A percentile compares a stretch with the other conserved stretches of the same genome.
These are phyloP conservation scores for Brachylomia viminalis DNA, from an alignment of 2,888 invertebrate genomes.

Conservation along the genomic window DNA sequence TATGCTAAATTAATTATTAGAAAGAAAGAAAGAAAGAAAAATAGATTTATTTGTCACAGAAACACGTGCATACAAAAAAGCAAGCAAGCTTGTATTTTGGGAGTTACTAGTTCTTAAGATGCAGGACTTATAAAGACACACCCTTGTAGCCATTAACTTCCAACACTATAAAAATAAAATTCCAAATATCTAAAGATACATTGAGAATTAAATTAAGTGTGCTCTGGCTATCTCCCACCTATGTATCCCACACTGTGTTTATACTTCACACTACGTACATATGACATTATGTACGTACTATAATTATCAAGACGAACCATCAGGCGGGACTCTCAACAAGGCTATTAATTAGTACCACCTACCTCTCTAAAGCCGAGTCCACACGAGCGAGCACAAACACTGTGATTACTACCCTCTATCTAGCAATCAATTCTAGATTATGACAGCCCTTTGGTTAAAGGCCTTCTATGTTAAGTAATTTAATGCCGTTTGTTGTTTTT, in stretches of 20 bases:
- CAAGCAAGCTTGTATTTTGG: background rate
- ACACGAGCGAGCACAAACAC: slow-evolving; percentile 43
- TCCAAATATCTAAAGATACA: background rate
- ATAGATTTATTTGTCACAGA: too few relatives aligned
- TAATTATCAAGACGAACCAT: slow-evolving; percentile 66
- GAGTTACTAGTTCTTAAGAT: background rate
- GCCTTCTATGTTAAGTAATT: background rate
- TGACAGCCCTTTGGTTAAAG: background rate
- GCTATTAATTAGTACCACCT: slow-evolving; percentile 67
- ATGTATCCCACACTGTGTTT: background rate
- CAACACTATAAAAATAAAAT: background rate
- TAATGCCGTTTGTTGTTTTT: background rate
- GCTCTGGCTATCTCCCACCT: background rate
- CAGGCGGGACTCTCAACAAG: slow-evolving; percentile 63
- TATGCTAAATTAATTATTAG: too few relatives aligned
- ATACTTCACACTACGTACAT: slow-evolving; percentile 20
- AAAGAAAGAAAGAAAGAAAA: too few relatives aligned
- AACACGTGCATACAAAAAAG: too few relatives aligned
- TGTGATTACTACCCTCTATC: slow-evolving; percentile 33
- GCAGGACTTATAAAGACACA: background rate
- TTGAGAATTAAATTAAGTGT: background rate
- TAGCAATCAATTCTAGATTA: slow-evolving; percentile 37
- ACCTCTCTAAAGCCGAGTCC: slow-evolving; percentile 43
- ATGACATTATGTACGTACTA: slow-evolving; percentile 42
- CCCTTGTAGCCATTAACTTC: background rate